phyloP scores from a whole-genome alignment of 2,113 vertebrate genomes.

The Psilopsiagon aurifrons region DNA sequence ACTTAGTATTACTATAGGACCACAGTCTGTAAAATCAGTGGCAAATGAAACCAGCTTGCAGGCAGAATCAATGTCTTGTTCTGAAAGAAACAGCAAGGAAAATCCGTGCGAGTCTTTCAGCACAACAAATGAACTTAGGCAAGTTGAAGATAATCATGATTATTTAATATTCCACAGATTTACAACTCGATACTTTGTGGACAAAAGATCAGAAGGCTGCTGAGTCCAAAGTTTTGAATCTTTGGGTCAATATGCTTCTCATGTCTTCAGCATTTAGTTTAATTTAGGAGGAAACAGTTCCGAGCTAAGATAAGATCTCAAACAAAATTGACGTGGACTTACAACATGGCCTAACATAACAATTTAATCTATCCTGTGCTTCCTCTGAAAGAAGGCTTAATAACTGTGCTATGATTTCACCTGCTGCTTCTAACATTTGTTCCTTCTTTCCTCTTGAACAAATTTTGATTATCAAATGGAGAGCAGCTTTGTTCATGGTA shows the following conservation, averaged over 20 bases:
- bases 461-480: constrained; percentile 55
- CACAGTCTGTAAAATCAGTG: not conserved
- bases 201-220: constrained; percentile 50
- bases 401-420: constrained; percentile 54
- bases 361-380: constrained; percentile 58
- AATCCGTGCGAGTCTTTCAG: not conserved
- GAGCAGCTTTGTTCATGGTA: constrained; percentile 37
- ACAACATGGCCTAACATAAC: constrained; percentile 67
- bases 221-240: constrained; percentile 40
- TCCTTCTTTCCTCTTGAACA: constrained; percentile 49
- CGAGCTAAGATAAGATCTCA: constrained; percentile 62
- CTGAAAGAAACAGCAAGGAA: not conserved
- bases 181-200: constrained; percentile 34
- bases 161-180: constrained; percentile 66
- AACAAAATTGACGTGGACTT: constrained; percentile 57
- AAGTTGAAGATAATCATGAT: constrained; percentile 63
- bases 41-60: not conserved
- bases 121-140: constrained; percentile 44
- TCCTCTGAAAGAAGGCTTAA: constrained; percentile 47
- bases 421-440: constrained; percentile 53
- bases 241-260: constrained; percentile 59
- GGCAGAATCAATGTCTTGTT: not conserved
- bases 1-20: not conserved
- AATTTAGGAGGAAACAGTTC: constrained; percentile 64
- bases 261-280: constrained; percentile 58